phyloP scores from a whole-genome alignment of 2,113 vertebrate species.

The Epinephelus fuscoguttatus region DNA sequence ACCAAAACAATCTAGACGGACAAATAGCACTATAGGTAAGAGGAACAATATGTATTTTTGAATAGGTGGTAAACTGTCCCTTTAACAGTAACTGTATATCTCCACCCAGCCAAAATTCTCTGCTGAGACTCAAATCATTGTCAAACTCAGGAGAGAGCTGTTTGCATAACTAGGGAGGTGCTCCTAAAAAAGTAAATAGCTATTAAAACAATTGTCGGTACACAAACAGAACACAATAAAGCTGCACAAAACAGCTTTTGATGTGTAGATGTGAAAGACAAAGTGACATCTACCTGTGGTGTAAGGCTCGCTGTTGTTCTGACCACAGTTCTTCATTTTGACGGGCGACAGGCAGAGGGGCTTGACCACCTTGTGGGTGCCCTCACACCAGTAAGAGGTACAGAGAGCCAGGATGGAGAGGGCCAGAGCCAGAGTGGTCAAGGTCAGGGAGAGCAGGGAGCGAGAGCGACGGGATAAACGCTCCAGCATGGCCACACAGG shows the following conservation, averaged over 20 bases:
- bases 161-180: neutral
- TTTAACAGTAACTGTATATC: neutral
- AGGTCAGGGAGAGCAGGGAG: constrained; percentile 85
- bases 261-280: neutral
- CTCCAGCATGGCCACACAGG: constrained; percentile 79
- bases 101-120: neutral
- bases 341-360: constrained; percentile 88
- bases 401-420: constrained; percentile 88
- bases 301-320: constrained; percentile 84
- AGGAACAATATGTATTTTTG: too few relatives aligned
- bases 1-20: too few relatives aligned
- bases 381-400: constrained; percentile 91
- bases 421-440: constrained; percentile 86
- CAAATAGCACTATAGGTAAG: too few relatives aligned
- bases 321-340: constrained; percentile 88
- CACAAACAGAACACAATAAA: neutral
- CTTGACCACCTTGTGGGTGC: constrained; percentile 90
- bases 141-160: neutral
- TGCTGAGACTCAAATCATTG: neutral
- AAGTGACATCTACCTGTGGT: constrained; percentile 71
- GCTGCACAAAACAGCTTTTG: neutral
- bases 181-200: neutral
- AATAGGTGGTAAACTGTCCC: too few relatives aligned
- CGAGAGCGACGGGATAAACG: constrained; percentile 83
- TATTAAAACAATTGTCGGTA: neutral